These are phyloP conservation scores for Helobdella robusta DNA, from an alignment of 2,888 invertebrate species.

Conservation along the genomic window DNA sequence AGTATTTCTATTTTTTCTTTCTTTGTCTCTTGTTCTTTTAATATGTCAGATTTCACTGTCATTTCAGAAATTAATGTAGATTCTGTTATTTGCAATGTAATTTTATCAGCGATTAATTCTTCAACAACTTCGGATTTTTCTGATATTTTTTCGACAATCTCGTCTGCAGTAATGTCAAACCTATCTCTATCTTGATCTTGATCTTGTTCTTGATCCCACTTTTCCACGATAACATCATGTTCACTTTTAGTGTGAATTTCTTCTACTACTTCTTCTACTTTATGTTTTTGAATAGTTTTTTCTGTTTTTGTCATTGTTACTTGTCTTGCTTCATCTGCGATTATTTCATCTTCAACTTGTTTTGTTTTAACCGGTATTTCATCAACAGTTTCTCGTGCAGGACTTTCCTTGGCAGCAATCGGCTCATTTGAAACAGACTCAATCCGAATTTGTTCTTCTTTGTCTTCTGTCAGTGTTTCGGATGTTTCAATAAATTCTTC, in stretches of 20 bases:
- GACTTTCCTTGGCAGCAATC: background rate
- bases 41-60: background rate
- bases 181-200: background rate
- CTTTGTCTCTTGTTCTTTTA: background rate
- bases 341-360: background rate
- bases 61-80: background rate
- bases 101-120: no score
- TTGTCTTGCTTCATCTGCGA: background rate
- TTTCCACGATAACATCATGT: background rate
- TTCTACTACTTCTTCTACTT: slow-evolving; percentile 1
- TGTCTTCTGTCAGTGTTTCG: background rate
- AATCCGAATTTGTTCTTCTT: background rate
- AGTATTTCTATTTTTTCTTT: background rate
- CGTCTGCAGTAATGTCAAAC: background rate
- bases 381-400: background rate
- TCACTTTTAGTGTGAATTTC: background rate
- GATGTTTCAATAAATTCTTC: background rate
- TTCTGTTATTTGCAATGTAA: no score
- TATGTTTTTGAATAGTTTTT: background rate
- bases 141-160: no score
- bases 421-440: background rate
- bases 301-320: background rate
- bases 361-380: background rate
- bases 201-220: background rate
- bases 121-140: no score